A percentile compares a stretch with the other conserved stretches of the same genome.
Evolutionary conservation across 2,113 vertebrate species (phyloP).

Genomic region (Climacteris rufus): DNA sequence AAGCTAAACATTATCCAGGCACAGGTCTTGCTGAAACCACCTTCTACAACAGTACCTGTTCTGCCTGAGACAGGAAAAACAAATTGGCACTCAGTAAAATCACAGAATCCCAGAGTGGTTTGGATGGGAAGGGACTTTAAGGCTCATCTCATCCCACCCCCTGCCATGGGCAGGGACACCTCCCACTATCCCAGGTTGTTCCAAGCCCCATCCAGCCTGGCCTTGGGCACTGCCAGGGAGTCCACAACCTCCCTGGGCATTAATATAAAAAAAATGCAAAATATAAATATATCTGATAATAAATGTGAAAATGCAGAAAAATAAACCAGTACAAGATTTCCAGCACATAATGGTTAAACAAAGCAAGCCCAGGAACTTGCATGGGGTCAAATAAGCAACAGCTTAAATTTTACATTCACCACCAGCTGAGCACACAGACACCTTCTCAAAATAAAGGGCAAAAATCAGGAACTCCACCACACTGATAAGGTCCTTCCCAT

Average conservation of each 20-base stretch:
- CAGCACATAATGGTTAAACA: background rate
- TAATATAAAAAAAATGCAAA: background rate
- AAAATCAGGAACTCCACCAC: background rate
- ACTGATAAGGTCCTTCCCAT: background rate
- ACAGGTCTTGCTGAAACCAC: background rate
- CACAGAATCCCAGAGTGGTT: background rate
- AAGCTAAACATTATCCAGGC: background rate
- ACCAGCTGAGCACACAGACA: background rate
- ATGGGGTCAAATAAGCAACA: background rate
- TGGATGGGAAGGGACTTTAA: background rate
- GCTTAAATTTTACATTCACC: background rate
- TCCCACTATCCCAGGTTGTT: background rate
- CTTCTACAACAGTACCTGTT: background rate
- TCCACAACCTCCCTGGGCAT: background rate
- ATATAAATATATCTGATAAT: background rate
- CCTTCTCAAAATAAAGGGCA: background rate
- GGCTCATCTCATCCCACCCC: background rate
- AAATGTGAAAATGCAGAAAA: background rate
- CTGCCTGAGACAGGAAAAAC: background rate
- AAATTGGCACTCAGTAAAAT: background rate
- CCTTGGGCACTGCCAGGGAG: background rate
- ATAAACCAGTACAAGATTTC: background rate
- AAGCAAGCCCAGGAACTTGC: background rate
- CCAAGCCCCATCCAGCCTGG: background rate
- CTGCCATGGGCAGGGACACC: background rate